Percentiles rank a stretch among this genome's conserved stretches.
These are phyloP conservation scores for Eucera pruinosa DNA, from an alignment of 2,888 invertebrate species.

Conservation along the genomic window DNA sequence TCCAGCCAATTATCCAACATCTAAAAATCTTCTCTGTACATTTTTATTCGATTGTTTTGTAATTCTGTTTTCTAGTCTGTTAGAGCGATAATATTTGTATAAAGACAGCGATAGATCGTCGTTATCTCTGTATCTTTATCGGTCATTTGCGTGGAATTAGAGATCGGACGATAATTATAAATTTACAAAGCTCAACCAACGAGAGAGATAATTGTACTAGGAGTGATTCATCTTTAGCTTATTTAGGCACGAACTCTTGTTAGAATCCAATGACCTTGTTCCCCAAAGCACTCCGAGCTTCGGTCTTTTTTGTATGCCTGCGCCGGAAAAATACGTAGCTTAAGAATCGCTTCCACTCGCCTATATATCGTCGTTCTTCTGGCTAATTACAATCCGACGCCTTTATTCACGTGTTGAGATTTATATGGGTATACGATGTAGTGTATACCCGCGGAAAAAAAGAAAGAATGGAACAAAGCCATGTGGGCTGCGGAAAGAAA, in stretches of 20 bases:
- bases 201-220: conserved; percentile 15
- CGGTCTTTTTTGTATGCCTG: conserved; percentile 38
- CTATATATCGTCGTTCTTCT: conserved; percentile 22
- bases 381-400: conserved; percentile 48
- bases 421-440: conserved; percentile 24
- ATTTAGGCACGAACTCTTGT: conserved; percentile 35
- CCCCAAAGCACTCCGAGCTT: conserved; percentile 30
- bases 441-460: conserved; percentile 6
- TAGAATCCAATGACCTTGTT: conserved; percentile 59
- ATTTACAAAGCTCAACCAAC: too few relatives aligned
- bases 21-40: background rate
- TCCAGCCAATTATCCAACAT: background rate
- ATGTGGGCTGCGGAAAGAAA: conserved; percentile 50
- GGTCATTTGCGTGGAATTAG: background rate
- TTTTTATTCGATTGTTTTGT: background rate
- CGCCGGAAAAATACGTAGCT: conserved; percentile 37
- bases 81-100: background rate
- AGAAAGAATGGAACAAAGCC: conserved; percentile 44
- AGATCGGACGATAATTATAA: background rate
- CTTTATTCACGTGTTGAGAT: conserved; percentile 37
- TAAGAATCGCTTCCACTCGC: conserved; percentile 29
- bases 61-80: too few relatives aligned
- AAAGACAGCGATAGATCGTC: background rate
- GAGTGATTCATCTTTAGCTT: conserved; percentile 33
- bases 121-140: conserved; percentile 3